Conservation (phyloP, 2,888 invertebrate genomes). For the Cataglyphis albicans region DNA sequence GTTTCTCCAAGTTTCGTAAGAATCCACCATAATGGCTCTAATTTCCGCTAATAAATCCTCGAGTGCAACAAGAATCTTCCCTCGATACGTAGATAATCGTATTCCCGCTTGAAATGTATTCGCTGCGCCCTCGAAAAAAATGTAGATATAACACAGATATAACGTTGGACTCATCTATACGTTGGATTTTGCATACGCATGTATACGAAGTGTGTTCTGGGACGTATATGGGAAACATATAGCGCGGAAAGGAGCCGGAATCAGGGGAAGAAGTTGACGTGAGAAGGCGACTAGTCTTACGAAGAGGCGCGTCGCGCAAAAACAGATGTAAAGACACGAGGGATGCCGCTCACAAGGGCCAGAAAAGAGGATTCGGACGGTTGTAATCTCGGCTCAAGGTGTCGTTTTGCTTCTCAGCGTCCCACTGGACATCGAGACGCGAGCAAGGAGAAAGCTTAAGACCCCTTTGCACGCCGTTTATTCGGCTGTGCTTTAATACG, state of each 20-base stretch:
- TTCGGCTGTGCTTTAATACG: constrained; percentile 31
- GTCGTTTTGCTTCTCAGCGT: constrained; percentile 74
- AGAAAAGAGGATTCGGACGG: constrained; percentile 83
- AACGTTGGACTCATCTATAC: constrained; percentile 7
- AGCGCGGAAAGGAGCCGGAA: constrained; percentile 36
- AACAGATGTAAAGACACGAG: constrained; percentile 76
- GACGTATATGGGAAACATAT: constrained; percentile 58
- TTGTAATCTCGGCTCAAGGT: constrained; percentile 84
- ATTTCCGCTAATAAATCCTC: constrained; percentile 83
- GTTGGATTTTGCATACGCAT: constrained; percentile 46
- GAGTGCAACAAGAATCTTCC: constrained; percentile 73
- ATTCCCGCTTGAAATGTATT: constrained; percentile 84
- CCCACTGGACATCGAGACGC: constrained; percentile 76
- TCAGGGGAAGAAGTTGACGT: constrained; percentile 54
- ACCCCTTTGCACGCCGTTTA: constrained; percentile 56
- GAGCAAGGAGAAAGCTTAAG: constrained; percentile 66
- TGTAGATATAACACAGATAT: constrained; percentile 31
- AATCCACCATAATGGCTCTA: constrained; percentile 75
- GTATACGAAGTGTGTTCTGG: not conserved
- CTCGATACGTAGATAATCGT: constrained; percentile 77
- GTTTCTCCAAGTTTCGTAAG: constrained; percentile 69
- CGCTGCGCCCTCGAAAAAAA: constrained; percentile 67
- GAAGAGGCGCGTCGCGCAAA: constrained; percentile 52
- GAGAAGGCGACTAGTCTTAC: constrained; percentile 68
- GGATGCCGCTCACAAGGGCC: constrained; percentile 68